These are phyloP conservation scores for Creontiades dilutus DNA, from an alignment of 2,888 invertebrate species.

Conservation along the genomic window DNA sequence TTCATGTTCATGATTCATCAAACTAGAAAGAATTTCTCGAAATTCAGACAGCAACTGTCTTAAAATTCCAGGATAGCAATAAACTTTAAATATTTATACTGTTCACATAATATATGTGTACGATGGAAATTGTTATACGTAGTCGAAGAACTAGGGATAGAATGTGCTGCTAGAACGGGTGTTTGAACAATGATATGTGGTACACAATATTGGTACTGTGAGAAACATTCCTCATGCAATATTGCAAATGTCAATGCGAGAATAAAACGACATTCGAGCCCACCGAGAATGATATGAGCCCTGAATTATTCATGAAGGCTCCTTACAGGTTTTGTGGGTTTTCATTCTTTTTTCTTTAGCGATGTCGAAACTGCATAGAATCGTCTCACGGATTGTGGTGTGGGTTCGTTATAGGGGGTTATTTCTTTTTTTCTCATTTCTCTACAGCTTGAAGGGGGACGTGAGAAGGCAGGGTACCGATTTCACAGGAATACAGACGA, in stretches of 20 bases:
- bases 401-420: neutral
- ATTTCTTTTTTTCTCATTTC: neutral
- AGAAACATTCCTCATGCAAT: neutral
- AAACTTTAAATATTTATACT: too few relatives aligned
- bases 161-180: too few relatives aligned
- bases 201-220: neutral
- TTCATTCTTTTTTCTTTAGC: neutral
- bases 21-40: too few relatives aligned
- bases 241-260: neutral
- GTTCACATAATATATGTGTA: too few relatives aligned
- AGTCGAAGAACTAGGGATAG: too few relatives aligned
- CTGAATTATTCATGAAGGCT: constrained; percentile 25
- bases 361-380: neutral
- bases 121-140: too few relatives aligned
- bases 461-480: neutral
- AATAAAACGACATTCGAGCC: neutral
- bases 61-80: too few relatives aligned
- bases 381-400: neutral
- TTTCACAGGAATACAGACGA: neutral
- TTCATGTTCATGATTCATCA: too few relatives aligned
- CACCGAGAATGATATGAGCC: neutral
- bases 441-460: neutral
- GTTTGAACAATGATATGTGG: neutral
- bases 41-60: too few relatives aligned
- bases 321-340: neutral